phyloP scores from a whole-genome alignment of 2,888 invertebrate genomes.

The Diloba caeruleocephala region DNA sequence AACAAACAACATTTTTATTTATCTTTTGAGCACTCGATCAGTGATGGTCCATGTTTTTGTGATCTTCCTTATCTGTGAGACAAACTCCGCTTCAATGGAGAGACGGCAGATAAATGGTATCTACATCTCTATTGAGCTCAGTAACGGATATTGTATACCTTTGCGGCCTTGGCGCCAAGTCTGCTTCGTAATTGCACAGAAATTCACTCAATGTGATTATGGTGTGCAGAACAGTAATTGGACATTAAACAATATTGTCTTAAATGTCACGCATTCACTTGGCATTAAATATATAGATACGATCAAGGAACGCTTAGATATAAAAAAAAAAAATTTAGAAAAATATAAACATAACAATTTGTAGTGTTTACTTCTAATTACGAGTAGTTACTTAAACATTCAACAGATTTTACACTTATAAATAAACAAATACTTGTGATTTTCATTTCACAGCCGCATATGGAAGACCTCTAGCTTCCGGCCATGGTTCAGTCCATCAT shows the following conservation, averaged over 20 bases:
- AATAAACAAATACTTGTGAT: too few species aligned
- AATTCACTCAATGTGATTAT: slow-evolving; percentile 33
- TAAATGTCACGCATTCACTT: slow-evolving; percentile 31
- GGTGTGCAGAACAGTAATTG: slow-evolving; percentile 27
- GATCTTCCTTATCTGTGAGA: slow-evolving; percentile 60
- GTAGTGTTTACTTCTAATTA: neutral
- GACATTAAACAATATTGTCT: slow-evolving; percentile 22
- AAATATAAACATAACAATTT: neutral
- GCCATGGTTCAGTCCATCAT: too few species aligned
- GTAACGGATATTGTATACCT: slow-evolving; percentile 61
- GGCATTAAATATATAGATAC: slow-evolving; percentile 26
- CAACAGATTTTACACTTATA: too few species aligned
- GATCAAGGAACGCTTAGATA: slow-evolving; percentile 14
- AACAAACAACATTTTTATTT: slow-evolving; percentile 63
- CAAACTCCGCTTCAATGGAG: slow-evolving; percentile 61
- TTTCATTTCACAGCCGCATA: too few species aligned
- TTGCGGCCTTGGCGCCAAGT: slow-evolving; percentile 56
- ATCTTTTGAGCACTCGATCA: slow-evolving; percentile 62
- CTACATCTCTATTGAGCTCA: slow-evolving; percentile 66
- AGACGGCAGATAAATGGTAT: slow-evolving; percentile 55
- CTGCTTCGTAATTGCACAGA: slow-evolving; percentile 43
- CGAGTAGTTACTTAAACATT: too few species aligned
- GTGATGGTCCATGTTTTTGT: slow-evolving; percentile 68
- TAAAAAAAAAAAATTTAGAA: neutral
- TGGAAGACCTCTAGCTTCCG: too few species aligned